phyloP scores from a whole-genome alignment of 2,888 invertebrate genomes.

The Psylliodes chrysocephalus region DNA sequence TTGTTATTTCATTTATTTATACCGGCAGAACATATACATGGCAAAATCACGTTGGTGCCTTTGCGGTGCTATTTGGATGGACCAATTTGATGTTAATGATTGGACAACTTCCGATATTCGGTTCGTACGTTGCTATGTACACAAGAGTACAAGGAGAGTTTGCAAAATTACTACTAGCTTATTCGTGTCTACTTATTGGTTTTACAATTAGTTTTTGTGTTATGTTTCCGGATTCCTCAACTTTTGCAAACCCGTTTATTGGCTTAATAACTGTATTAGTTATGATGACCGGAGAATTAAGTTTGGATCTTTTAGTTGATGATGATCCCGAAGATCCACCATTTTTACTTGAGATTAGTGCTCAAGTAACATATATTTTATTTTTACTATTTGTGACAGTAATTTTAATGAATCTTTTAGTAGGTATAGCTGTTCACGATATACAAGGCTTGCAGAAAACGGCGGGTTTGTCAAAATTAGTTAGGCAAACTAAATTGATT shows the following conservation, averaged over 20 bases:
- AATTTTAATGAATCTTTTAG: constrained; percentile 85
- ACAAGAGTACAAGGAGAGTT: constrained; percentile 89
- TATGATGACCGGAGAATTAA: constrained; percentile 90
- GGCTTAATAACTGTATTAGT: constrained; percentile 86
- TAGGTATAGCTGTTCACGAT: constrained; percentile 89
- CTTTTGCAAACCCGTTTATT: constrained; percentile 85
- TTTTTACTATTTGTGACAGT: constrained; percentile 87
- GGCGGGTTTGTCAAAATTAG: constrained; percentile 83
- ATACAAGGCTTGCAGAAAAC: constrained; percentile 88
- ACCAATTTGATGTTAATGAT: constrained; percentile 92
- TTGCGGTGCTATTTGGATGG: constrained; percentile 87
- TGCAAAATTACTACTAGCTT: constrained; percentile 85
- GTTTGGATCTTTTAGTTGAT: constrained; percentile 79
- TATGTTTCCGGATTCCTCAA: constrained; percentile 84
- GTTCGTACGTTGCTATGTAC: constrained; percentile 91
- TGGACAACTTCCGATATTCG: constrained; percentile 87
- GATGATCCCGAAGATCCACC: constrained; percentile 82
- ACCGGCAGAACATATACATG: constrained; percentile 81
- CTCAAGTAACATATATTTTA: constrained; percentile 83
- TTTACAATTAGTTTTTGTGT: constrained; percentile 91
- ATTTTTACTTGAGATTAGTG: constrained; percentile 80
- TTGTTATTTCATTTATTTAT: constrained; percentile 84
- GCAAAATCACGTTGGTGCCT: constrained; percentile 89
- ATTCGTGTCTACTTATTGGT: constrained; percentile 84
- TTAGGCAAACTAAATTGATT: constrained; percentile 86